Evolutionary conservation across 2,113 vertebrate species (phyloP), one percentile per base, ranked within the genome.

Genomic region (Leuciscus idus): DNA sequence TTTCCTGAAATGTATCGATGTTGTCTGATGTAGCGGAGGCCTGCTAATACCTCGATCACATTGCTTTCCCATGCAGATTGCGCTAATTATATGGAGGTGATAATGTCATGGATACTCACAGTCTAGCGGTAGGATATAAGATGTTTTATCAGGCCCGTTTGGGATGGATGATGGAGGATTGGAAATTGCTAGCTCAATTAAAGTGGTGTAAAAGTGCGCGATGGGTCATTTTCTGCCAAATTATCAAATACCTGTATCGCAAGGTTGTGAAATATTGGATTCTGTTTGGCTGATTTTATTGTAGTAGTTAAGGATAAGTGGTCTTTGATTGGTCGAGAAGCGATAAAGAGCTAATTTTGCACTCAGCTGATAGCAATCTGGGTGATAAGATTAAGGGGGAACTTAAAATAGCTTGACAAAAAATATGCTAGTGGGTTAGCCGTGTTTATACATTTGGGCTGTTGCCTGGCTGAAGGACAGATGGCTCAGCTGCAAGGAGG

Each of bases 11-110:
- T 92, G 91, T 87, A 92, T 91, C 91, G 88, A 90, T 93, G 92
- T 92, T 92, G 89, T 89, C 90, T 84, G 85, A 59, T 80, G 75
- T 89, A 91, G 92, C 90, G 87, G 90, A 94, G 90, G 91, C 91
- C 88, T 89, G 91, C 90, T 92, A 93, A 93, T 92, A 92, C 83
- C 91, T 92, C 88, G 87, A 92, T 94, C 93, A 93, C 88, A 90
- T 68, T 74, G 33, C 90, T 90, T 80, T 74, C 48, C 28, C 48
- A 84, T 88, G 85, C 88, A 78, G 86, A 74, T 88, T 89, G 85
- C 30, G 76, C 90, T 94, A 92, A 94, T 94, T 93, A 93, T 92
- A 91, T 92, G 90, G 86, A 93, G 92, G 91, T 89, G 90, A 91
- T 92, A 91, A 90, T 93, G 91, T 87, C 87, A 91, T 89, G 90